A percentile compares a stretch with the other conserved stretches of the same genome.
phyloP scores from a whole-genome alignment of 2,888 invertebrate genomes.

The Apomyelois bistriatella region DNA sequence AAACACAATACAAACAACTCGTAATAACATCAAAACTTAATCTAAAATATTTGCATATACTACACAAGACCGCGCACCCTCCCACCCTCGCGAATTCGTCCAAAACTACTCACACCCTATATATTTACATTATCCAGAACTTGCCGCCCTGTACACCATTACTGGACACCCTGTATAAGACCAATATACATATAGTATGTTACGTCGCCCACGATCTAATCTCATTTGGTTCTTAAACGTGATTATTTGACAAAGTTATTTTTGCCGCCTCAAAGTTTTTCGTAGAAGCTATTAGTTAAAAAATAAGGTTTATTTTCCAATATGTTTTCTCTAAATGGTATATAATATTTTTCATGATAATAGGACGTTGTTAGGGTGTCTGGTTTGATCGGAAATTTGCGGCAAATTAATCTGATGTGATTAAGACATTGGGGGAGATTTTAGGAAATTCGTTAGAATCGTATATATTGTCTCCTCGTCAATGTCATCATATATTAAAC shows the following conservation, averaged over 20 bases:
- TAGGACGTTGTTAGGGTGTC: slow-evolving; percentile 39
- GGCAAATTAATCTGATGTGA: slow-evolving; percentile 26
- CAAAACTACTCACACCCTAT: slow-evolving; percentile 68
- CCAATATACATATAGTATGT: slow-evolving; percentile 18
- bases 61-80: slow-evolving; percentile 39
- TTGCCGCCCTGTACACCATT: slow-evolving; percentile 46
- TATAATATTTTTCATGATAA: slow-evolving; percentile 28
- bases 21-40: slow-evolving; percentile 11
- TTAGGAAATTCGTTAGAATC: slow-evolving; percentile 1
- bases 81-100: slow-evolving; percentile 64
- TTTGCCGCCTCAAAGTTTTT: neutral
- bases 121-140: slow-evolving; percentile 62
- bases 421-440: slow-evolving; percentile 8
- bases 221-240: slow-evolving; percentile 22
- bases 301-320: neutral
- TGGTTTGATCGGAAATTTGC: slow-evolving; percentile 45
- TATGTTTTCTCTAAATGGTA: slow-evolving; percentile 1
- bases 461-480: neutral
- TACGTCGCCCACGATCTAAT: slow-evolving; percentile 24
- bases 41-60: slow-evolving; percentile 39
- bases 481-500: neutral
- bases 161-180: slow-evolving; percentile 16
- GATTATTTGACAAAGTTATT: slow-evolving; percentile 17
- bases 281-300: neutral
- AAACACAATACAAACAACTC: too few relatives aligned